Evolutionary conservation across 2,888 invertebrate species (phyloP).

Genomic region (Embidobia sp.): DNA sequence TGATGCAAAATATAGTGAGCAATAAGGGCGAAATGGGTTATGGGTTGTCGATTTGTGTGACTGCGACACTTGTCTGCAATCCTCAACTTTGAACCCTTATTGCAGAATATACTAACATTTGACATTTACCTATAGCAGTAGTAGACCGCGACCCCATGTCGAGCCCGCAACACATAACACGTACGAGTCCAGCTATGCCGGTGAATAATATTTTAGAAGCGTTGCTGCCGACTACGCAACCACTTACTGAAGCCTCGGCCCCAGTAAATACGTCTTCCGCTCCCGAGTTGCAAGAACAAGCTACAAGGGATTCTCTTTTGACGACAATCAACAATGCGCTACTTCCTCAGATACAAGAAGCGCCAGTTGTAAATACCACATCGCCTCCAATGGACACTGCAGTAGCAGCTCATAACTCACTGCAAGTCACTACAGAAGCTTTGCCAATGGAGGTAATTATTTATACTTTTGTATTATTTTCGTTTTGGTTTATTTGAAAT

Average conservation of each 20-base stretch:
- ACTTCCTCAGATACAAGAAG: slow-evolving; percentile 76
- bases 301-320: slow-evolving; percentile 72
- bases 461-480: no score
- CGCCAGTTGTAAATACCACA: slow-evolving; percentile 72
- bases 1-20: no score
- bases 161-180: slow-evolving; percentile 76
- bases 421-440: slow-evolving; percentile 71
- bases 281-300: slow-evolving; percentile 68
- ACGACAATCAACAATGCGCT: slow-evolving; percentile 77
- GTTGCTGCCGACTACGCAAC: slow-evolving; percentile 56
- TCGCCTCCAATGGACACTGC: slow-evolving; percentile 66
- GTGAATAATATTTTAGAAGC: slow-evolving; percentile 88
- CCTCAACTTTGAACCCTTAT: neutral
- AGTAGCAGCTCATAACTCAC: slow-evolving; percentile 71
- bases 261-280: slow-evolving; percentile 37
- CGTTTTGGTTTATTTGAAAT: no score
- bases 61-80: no score
- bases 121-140: slow-evolving; percentile 71
- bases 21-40: no score
- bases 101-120: slow-evolving; percentile 61
- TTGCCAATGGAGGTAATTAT: slow-evolving; percentile 58
- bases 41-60: no score
- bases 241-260: slow-evolving; percentile 32
- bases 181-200: slow-evolving; percentile 84
- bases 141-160: slow-evolving; percentile 77